Percentiles rank a stretch among this genome's conserved stretches.
These are phyloP conservation scores for Catocala sponsa DNA, from an alignment of 2,888 invertebrate species.

Conservation along the genomic window DNA sequence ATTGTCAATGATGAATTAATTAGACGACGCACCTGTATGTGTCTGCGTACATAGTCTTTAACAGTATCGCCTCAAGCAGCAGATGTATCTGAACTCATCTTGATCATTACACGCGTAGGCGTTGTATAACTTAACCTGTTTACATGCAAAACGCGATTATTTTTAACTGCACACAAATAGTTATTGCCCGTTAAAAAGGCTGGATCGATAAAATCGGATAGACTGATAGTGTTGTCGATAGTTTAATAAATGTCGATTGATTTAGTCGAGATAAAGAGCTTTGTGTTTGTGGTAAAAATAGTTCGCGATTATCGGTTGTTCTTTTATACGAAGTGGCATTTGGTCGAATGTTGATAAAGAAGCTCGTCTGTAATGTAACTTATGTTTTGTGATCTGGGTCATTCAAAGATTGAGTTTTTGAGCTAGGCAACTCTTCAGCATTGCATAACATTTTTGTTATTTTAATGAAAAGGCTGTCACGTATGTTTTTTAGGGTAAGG, in stretches of 20 bases:
- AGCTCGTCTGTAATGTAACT: too few relatives aligned
- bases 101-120: slow-evolving; percentile 36
- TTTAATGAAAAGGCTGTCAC: too few relatives aligned
- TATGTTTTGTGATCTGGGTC: too few relatives aligned
- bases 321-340: too few relatives aligned
- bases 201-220: slow-evolving; percentile 29
- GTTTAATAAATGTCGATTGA: slow-evolving; percentile 24
- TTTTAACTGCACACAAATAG: slow-evolving; percentile 16
- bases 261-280: neutral
- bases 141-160: slow-evolving; percentile 35
- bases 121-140: slow-evolving; percentile 15
- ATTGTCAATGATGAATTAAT: slow-evolving; percentile 3
- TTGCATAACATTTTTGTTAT: too few relatives aligned
- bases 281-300: too few relatives aligned
- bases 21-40: slow-evolving; percentile 5
- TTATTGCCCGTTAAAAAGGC: slow-evolving; percentile 34
- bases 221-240: slow-evolving; percentile 17
- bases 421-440: too few relatives aligned
- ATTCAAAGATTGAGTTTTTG: too few relatives aligned
- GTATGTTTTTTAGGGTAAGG: too few relatives aligned
- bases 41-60: neutral
- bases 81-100: slow-evolving; percentile 20
- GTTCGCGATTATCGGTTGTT: too few relatives aligned
- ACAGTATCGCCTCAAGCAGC: neutral
- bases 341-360: too few relatives aligned